A percentile compares a stretch with the other conserved stretches of the same genome.
These are phyloP conservation scores for Diadumene lineata DNA, from an alignment of 92 coral and sea anemone genomes.

Conservation along the genomic window DNA sequence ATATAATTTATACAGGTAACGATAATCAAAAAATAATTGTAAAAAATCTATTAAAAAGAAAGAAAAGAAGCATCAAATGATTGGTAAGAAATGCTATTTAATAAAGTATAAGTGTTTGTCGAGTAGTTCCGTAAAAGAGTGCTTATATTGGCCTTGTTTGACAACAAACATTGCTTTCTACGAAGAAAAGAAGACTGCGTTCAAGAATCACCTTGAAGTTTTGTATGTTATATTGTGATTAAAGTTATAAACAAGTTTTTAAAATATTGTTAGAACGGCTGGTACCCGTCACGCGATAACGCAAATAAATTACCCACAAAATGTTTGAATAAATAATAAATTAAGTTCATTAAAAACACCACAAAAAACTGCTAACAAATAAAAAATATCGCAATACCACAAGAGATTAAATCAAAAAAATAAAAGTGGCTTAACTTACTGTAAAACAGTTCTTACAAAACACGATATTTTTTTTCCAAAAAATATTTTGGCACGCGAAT, in stretches of 20 bases:
- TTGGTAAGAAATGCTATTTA: background rate
- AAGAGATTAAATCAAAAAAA: too few species aligned
- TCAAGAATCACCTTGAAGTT: background rate
- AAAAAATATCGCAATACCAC: background rate
- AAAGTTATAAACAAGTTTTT: background rate
- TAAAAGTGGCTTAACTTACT: background rate
- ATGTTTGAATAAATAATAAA: background rate
- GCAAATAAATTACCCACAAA: background rate
- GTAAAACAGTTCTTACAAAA: too few species aligned
- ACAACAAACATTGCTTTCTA: background rate
- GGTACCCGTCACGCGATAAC: slow-evolving; percentile 38
- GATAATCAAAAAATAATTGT: background rate
- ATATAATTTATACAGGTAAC: background rate
- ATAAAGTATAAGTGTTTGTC: background rate
- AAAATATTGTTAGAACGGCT: background rate
- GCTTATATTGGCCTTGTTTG: background rate
- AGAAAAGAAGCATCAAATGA: background rate
- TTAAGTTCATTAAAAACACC: slow-evolving; percentile 8
- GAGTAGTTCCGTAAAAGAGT: background rate
- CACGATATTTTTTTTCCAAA: too few species aligned
- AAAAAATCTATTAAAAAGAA: too few species aligned
- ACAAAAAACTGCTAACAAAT: background rate
- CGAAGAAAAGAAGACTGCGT: background rate
- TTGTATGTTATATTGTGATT: background rate
- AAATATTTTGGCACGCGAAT: too few species aligned